A percentile compares a stretch with the other conserved stretches of the same genome.
These are phyloP conservation scores for Xylocopa sonorina DNA, from an alignment of 1,140 invertebrate genomes.

Conservation along the genomic window DNA sequence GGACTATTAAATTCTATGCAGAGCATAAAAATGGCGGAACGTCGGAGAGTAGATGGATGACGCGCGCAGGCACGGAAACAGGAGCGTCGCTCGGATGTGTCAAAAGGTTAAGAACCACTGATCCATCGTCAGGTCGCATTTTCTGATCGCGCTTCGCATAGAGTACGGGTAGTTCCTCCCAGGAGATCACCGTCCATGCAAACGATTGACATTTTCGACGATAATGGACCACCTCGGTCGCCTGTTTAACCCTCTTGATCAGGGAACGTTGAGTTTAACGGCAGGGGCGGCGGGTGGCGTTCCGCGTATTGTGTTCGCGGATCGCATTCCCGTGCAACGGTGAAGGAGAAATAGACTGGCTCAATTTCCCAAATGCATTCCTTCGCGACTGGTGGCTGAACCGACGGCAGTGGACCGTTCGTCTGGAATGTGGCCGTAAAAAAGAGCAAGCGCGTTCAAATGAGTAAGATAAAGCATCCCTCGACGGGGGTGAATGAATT, in stretches of 20 bases:
- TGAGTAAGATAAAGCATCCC: neutral
- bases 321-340: conserved; percentile 15
- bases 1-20: too few relatives aligned
- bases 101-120: too few relatives aligned
- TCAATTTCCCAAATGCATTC: conserved; percentile 67
- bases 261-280: conserved; percentile 27
- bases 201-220: conserved; percentile 27
- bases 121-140: too few relatives aligned
- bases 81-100: too few relatives aligned
- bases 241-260: neutral
- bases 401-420: neutral
- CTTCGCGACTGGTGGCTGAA: conserved; percentile 39
- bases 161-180: conserved; percentile 36
- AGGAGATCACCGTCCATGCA: conserved; percentile 34
- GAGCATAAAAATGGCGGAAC: too few relatives aligned
- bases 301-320: conserved; percentile 26
- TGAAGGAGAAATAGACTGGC: conserved; percentile 40
- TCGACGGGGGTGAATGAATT: neutral
- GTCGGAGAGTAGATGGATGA: too few relatives aligned
- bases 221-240: conserved; percentile 32
- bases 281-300: neutral
- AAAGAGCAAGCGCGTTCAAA: neutral
- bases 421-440: neutral
- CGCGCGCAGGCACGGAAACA: too few relatives aligned
- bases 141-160: conserved; percentile 33